Percentiles rank a stretch among this genome's conserved stretches.
These are phyloP conservation scores for Scylla paramamosain DNA, from an alignment of 1,140 invertebrate genomes.

Conservation along the genomic window DNA sequence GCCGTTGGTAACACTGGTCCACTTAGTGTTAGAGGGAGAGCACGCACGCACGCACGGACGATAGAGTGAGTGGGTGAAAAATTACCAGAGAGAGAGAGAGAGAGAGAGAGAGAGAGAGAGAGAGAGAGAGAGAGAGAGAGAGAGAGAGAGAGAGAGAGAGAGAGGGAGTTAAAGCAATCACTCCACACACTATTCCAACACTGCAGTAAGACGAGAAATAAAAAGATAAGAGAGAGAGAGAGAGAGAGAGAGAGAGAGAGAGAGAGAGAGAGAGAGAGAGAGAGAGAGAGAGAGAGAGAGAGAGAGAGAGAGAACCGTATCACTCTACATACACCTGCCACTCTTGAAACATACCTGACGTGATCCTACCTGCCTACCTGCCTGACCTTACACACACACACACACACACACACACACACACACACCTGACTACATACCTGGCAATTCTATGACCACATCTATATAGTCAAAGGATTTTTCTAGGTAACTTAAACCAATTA, in stretches of 20 bases:
- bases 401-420: conserved; percentile 16
- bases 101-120: not conserved
- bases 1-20: not conserved
- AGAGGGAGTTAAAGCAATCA: not conserved
- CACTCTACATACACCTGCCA: too few species aligned
- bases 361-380: not conserved
- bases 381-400: not conserved
- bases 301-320: too few species aligned
- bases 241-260: too few species aligned
- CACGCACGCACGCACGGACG: too few species aligned
- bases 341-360: too few species aligned
- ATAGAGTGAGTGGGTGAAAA: not conserved
- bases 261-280: too few species aligned
- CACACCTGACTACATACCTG: not conserved
- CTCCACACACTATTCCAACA: not conserved
- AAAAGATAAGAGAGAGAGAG: too few species aligned
- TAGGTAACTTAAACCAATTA: not conserved
- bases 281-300: too few species aligned
- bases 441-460: not conserved
- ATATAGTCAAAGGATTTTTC: not conserved
- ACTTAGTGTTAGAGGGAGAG: conserved; percentile 7
- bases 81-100: not conserved
- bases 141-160: not conserved
- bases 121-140: not conserved
- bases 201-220: too few species aligned